phyloP scores from a whole-genome alignment of 2,888 invertebrate genomes.

The Mechanitis messenoides region DNA sequence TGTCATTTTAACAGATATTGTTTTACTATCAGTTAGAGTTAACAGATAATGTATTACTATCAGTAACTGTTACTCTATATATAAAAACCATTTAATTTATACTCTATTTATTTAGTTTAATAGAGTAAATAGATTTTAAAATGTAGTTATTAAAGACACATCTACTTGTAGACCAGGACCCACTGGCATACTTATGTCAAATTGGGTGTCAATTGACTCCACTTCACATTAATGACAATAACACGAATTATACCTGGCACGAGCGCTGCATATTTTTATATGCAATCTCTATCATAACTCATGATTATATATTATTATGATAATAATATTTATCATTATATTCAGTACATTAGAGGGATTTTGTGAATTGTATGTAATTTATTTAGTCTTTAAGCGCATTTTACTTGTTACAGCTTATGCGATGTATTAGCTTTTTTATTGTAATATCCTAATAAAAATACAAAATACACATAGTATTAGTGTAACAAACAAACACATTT shows the following conservation, averaged over 20 bases:
- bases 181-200: conserved; percentile 24
- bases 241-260: not conserved
- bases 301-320: not conserved
- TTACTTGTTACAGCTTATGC: not conserved
- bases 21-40: too few species aligned
- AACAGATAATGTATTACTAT: too few species aligned
- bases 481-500: not conserved
- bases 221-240: conserved; percentile 6
- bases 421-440: not conserved
- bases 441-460: not conserved
- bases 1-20: too few species aligned
- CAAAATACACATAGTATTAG: not conserved
- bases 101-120: too few species aligned
- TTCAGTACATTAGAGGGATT: conserved; percentile 2
- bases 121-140: not conserved
- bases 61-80: too few species aligned
- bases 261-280: conserved; percentile 1
- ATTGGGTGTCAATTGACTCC: conserved; percentile 28
- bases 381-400: not conserved
- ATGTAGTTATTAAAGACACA: not conserved
- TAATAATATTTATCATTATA: not conserved
- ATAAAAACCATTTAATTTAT: too few species aligned
- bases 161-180: conserved; percentile 12
- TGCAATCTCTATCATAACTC: conserved; percentile 2
- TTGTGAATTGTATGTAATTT: not conserved